These are phyloP conservation scores for Antitype chi DNA, from an alignment of 2,888 invertebrate genomes.

Conservation along the genomic window DNA sequence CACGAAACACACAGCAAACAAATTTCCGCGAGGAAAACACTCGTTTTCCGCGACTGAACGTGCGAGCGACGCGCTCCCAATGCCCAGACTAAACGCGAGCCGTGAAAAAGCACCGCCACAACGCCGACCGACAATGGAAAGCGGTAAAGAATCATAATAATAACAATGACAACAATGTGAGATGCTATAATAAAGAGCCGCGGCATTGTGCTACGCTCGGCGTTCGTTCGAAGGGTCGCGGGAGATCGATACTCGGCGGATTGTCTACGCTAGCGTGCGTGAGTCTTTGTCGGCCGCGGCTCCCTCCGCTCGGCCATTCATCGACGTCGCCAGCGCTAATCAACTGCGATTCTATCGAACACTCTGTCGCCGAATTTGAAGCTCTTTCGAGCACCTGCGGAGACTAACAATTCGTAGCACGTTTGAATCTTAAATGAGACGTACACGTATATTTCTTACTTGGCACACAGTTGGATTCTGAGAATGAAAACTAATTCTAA, in stretches of 20 bases:
- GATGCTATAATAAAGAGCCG: constrained; percentile 91
- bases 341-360: constrained; percentile 76
- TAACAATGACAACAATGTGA: constrained; percentile 91
- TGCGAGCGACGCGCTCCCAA: constrained; percentile 90
- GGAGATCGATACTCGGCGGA: constrained; percentile 89
- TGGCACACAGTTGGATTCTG: constrained; percentile 29
- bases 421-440: constrained; percentile 65
- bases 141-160: constrained; percentile 91
- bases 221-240: constrained; percentile 90
- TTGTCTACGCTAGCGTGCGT: constrained; percentile 88
- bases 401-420: constrained; percentile 60
- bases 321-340: constrained; percentile 79
- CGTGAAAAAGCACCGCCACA: constrained; percentile 91
- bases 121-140: constrained; percentile 91
- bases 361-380: constrained; percentile 61
- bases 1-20: constrained; percentile 76
- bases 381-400: constrained; percentile 56
- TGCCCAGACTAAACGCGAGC: constrained; percentile 90
- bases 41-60: constrained; percentile 89
- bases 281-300: constrained; percentile 83
- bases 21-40: constrained; percentile 88
- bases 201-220: constrained; percentile 90
- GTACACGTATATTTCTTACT: constrained; percentile 47
- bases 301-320: constrained; percentile 79
- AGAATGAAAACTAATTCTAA: constrained; percentile 38